Percentiles rank a stretch among this genome's conserved stretches.
These are phyloP conservation scores for Trachelus troglodyta DNA, from an alignment of 2,888 invertebrate species.

Conservation along the genomic window DNA sequence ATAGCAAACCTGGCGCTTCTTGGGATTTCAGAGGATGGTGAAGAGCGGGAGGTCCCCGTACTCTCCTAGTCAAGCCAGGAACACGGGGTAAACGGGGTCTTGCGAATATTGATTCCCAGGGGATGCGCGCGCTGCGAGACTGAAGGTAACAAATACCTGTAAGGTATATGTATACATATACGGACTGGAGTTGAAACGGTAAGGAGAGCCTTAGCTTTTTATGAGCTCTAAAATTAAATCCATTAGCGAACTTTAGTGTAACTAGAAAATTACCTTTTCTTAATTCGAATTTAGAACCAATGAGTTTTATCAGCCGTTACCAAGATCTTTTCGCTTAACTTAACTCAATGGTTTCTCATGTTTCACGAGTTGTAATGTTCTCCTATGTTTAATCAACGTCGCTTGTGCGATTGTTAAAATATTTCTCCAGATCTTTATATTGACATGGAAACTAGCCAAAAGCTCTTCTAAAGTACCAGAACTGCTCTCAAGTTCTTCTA, in stretches of 20 bases:
- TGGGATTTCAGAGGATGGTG: constrained; percentile 14
- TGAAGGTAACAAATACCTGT: constrained; percentile 42
- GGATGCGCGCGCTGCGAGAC: constrained; percentile 58
- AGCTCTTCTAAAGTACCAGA: too few relatives aligned
- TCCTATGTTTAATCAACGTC: too few relatives aligned
- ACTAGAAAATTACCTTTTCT: constrained; percentile 40
- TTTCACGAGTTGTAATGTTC: too few relatives aligned
- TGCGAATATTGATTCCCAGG: constrained; percentile 66
- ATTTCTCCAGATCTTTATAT: too few relatives aligned
- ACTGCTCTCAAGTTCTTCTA: too few relatives aligned
- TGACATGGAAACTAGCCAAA: too few relatives aligned
- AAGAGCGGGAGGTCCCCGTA: constrained; percentile 18
- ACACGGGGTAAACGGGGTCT: constrained; percentile 51
- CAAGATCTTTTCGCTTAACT: too few relatives aligned
- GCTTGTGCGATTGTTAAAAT: too few relatives aligned
- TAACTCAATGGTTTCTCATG: too few relatives aligned
- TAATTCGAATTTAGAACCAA: constrained; percentile 38
- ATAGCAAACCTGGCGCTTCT: constrained; percentile 23
- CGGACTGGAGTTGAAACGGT: constrained; percentile 11
- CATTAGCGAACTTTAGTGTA: constrained; percentile 40
- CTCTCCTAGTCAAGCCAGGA: constrained; percentile 9
- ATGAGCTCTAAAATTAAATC: constrained; percentile 38
- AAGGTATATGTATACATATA: constrained; percentile 36
- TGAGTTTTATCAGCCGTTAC: too few relatives aligned
- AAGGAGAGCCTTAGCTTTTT: constrained; percentile 30